A percentile compares a stretch with the other conserved stretches of the same genome.
Conservation (phyloP, 2,888 invertebrate species). For the Carpatolechia fugitivella region DNA sequence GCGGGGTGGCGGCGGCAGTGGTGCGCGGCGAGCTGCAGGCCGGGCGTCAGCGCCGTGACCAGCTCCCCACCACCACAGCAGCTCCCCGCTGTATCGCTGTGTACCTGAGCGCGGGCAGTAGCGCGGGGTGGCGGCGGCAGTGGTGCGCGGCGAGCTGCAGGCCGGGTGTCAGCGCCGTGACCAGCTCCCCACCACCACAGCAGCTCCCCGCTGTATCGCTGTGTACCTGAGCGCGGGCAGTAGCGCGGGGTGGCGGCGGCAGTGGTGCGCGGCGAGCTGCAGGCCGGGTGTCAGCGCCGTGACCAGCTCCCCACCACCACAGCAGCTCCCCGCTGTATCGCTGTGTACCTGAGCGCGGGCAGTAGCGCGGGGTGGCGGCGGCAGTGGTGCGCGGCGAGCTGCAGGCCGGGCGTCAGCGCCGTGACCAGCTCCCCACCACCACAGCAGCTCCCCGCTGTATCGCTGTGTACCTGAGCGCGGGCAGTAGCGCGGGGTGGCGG, state of each 20-base stretch:
- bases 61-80: too few relatives aligned
- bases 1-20: too few relatives aligned
- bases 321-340: conserved; percentile 19
- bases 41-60: too few relatives aligned
- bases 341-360: conserved; percentile 27
- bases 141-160: conserved; percentile 67
- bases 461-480: too few relatives aligned
- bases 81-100: background rate
- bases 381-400: conserved; percentile 63
- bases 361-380: conserved; percentile 53
- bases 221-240: too few relatives aligned
- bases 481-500: too few relatives aligned
- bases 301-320: conserved; percentile 40
- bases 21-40: too few relatives aligned
- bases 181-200: conserved; percentile 38
- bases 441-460: too few relatives aligned
- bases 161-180: conserved; percentile 59
- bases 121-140: conserved; percentile 50
- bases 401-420: conserved; percentile 63
- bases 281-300: conserved; percentile 61
- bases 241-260: conserved; percentile 51
- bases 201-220: too few relatives aligned
- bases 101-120: conserved; percentile 65
- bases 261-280: conserved; percentile 65
- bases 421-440: conserved; percentile 43